These are phyloP conservation scores for Sandelia bainsii DNA, from an alignment of 2,797 vertebrate genomes.

Conservation along the genomic window DNA sequence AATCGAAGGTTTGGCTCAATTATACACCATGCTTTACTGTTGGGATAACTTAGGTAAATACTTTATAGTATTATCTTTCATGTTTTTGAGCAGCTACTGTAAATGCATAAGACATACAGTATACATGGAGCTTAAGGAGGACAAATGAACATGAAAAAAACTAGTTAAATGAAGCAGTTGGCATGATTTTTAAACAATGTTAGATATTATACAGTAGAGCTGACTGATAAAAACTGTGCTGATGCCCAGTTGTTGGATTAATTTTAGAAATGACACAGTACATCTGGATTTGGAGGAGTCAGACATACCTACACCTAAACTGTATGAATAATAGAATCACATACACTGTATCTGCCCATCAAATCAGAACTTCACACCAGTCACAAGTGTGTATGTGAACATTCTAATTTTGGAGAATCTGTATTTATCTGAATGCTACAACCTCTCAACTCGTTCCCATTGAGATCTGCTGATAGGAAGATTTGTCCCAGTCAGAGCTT, in stretches of 20 bases:
- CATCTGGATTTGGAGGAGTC: slow-evolving; percentile 1
- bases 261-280: neutral
- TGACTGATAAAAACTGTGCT: neutral
- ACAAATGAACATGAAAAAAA: too few relatives aligned
- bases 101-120: too few relatives aligned
- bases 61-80: too few relatives aligned
- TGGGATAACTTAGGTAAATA: too few relatives aligned
- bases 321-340: neutral
- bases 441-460: neutral
- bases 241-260: neutral
- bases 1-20: too few relatives aligned
- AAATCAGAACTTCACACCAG: neutral
- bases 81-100: too few relatives aligned
- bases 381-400: neutral
- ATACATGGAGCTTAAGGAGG: too few relatives aligned
- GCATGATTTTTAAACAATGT: too few relatives aligned
- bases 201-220: too few relatives aligned
- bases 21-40: too few relatives aligned
- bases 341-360: neutral
- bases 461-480: slow-evolving; percentile 11
- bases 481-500: slow-evolving; percentile 37
- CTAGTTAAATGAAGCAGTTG: too few relatives aligned
- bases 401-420: too few relatives aligned
- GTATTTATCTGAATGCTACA: neutral
- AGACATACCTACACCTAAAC: neutral